Conservation (phyloP, 2,888 invertebrate genomes). For the Anorthoa munda region DNA sequence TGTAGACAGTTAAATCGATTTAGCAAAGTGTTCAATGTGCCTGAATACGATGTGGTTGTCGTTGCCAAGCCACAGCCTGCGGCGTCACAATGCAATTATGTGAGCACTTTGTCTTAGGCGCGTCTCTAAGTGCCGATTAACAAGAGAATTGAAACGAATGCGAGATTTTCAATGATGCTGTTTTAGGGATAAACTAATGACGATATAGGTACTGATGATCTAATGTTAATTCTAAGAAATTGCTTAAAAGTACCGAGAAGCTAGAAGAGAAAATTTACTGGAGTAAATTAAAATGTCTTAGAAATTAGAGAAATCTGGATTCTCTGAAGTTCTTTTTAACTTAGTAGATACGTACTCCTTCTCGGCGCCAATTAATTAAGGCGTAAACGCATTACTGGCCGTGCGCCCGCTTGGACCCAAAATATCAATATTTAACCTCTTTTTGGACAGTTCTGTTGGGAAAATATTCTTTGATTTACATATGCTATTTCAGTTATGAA, state of each 20-base stretch:
- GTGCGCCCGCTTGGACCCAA: too few relatives aligned
- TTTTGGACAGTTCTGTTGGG: too few relatives aligned
- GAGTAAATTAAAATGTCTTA: neutral
- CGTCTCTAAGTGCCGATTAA: conserved; percentile 75
- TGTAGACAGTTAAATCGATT: conserved; percentile 36
- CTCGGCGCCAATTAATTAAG: neutral
- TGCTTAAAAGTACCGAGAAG: neutral
- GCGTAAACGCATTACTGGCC: too few relatives aligned
- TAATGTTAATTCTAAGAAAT: neutral
- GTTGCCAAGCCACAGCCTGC: conserved; percentile 54
- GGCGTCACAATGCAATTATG: conserved; percentile 81
- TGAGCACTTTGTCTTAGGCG: conserved; percentile 79
- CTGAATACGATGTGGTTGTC: conserved; percentile 52
- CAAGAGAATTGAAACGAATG: conserved; percentile 58
- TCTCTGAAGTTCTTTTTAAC: neutral
- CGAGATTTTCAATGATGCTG: conserved; percentile 20
- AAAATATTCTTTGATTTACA: too few relatives aligned
- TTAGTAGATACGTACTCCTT: neutral
- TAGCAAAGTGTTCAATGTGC: conserved; percentile 34
- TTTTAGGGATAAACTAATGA: conserved; percentile 18
- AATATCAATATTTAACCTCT: too few relatives aligned
- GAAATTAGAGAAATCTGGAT: neutral
- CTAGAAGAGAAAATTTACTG: neutral
- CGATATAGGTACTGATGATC: neutral
- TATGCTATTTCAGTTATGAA: too few relatives aligned